These are phyloP conservation scores for Chaenocephalus aceratus DNA, from an alignment of 2,113 vertebrate species.

Conservation along the genomic window DNA sequence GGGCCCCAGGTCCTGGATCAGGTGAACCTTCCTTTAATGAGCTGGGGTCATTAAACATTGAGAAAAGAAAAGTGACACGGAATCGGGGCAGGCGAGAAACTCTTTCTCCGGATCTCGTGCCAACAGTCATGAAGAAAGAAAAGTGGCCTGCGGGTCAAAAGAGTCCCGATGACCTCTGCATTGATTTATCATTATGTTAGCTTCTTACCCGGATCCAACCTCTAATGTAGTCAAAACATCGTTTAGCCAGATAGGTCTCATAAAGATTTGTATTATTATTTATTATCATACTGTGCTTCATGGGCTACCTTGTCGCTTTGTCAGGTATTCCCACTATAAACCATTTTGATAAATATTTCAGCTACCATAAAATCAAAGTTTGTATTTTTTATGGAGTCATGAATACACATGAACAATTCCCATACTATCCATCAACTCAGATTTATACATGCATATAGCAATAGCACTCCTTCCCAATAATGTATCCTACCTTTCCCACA, in stretches of 20 bases:
- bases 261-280: conserved; percentile 74
- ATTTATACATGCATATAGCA: conserved; percentile 61
- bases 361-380: conserved; percentile 71
- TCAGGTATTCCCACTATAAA: conserved; percentile 73
- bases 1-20: conserved; percentile 63
- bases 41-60: conserved; percentile 58
- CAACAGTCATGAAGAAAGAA: conserved; percentile 64
- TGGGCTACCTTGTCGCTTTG: conserved; percentile 59
- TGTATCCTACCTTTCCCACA: conserved; percentile 59
- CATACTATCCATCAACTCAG: conserved; percentile 63
- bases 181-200: conserved; percentile 61
- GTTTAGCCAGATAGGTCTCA: conserved; percentile 63
- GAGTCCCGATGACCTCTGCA: conserved; percentile 59
- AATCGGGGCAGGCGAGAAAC: conserved; percentile 8
- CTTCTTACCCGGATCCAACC: conserved; percentile 40
- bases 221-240: conserved; percentile 69
- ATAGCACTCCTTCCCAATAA: conserved; percentile 38
- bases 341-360: conserved; percentile 71
- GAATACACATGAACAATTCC: conserved; percentile 66
- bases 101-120: conserved; percentile 41
- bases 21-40: conserved; percentile 67
- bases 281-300: conserved; percentile 62
- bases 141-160: conserved; percentile 54
- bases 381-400: conserved; percentile 67
- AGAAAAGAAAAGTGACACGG: conserved; percentile 41